phyloP scores from a whole-genome alignment of 1,140 invertebrate genomes.

The Anthonomus grandis region DNA sequence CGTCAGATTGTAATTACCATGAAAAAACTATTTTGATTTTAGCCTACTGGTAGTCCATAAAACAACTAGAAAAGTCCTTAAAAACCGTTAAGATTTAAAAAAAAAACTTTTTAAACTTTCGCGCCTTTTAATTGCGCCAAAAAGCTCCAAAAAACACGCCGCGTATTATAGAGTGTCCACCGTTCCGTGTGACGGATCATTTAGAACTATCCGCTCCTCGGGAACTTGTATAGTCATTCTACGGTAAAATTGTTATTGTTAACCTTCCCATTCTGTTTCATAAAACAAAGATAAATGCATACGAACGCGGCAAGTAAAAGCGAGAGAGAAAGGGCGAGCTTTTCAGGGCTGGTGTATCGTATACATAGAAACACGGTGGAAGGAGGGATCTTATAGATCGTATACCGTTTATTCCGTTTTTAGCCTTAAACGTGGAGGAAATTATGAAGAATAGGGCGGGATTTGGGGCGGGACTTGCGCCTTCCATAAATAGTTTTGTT shows the following conservation, averaged over 20 bases:
- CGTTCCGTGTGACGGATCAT: conserved; percentile 3
- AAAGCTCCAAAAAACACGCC: neutral
- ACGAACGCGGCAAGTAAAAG: conserved; percentile 2
- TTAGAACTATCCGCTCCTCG: conserved; percentile 6
- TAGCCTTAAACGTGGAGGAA: conserved; percentile 21
- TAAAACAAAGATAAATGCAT: conserved; percentile 18
- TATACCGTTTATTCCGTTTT: conserved; percentile 22
- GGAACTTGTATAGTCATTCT: conserved; percentile 21
- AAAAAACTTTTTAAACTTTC: too few species aligned
- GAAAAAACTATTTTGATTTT: too few species aligned
- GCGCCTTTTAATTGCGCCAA: too few species aligned
- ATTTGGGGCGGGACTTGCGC: conserved; percentile 8
- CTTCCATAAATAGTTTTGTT: too few species aligned
- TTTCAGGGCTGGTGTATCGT: conserved; percentile 19
- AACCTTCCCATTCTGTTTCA: conserved; percentile 23
- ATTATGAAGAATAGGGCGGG: conserved; percentile 22
- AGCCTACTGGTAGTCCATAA: too few species aligned
- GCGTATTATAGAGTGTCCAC: neutral
- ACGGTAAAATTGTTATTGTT: conserved; percentile 27
- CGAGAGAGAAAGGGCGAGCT: conserved; percentile 9
- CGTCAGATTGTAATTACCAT: conserved; percentile 11
- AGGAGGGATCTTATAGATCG: conserved; percentile 15
- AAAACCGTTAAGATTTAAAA: too few species aligned
- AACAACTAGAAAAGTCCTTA: too few species aligned
- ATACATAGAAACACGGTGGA: conserved; percentile 16